phyloP scores from a whole-genome alignment of 2,113 vertebrate species.

The Melanostigma gelatinosum region DNA sequence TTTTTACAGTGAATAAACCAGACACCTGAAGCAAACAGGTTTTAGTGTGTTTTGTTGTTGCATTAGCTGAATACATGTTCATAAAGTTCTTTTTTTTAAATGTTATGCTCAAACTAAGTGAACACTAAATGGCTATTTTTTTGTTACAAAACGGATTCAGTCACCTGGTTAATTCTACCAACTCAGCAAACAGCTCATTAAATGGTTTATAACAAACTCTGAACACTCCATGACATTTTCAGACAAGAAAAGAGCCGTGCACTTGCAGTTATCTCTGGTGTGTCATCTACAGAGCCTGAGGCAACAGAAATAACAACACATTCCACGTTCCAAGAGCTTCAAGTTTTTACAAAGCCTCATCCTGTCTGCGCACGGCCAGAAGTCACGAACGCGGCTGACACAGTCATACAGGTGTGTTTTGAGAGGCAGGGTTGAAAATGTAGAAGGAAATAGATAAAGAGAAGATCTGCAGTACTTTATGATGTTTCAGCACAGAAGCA shows the following conservation, averaged over 20 bases:
- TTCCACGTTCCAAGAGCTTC: constrained; percentile 60
- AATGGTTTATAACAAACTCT: not conserved
- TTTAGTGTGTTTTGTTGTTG: not conserved
- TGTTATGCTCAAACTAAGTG: not conserved
- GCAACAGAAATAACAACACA: constrained; percentile 61
- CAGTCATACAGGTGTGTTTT: not conserved
- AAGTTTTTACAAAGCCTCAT: constrained; percentile 64
- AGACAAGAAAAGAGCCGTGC: not conserved
- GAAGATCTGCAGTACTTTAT: not conserved
- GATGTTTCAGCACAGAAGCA: not conserved
- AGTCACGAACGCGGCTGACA: not conserved
- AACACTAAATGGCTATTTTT: not conserved
- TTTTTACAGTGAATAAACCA: constrained; percentile 20
- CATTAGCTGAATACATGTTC: not conserved
- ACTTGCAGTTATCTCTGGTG: not conserved
- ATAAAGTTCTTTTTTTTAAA: not conserved
- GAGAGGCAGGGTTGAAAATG: not conserved
- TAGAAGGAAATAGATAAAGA: not conserved
- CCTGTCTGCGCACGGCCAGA: constrained; percentile 42
- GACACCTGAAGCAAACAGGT: constrained; percentile 15
- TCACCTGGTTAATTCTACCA: not conserved
- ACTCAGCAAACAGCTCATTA: not conserved
- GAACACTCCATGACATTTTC: not conserved
- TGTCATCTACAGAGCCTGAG: constrained; percentile 6
- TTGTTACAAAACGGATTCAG: not conserved